Base-by-base conservation (phyloP, 2,888 invertebrate species). In the Drosophila stalkeri region DNA sequence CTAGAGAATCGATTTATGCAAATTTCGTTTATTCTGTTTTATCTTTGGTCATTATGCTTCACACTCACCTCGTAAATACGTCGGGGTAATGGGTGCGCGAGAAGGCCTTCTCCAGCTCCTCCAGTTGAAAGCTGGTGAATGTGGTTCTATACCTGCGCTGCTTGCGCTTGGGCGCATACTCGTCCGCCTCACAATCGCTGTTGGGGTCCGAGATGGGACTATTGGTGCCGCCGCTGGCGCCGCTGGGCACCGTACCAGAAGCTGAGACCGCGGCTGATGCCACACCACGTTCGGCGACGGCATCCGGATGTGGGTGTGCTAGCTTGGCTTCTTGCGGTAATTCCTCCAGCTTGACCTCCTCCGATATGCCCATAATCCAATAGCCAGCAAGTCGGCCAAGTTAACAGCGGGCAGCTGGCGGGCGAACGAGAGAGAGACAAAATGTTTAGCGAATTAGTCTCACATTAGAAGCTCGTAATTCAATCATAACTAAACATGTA, bases 61-160 rank as follows among this genome's bases (percentile, higher is more conserved):
- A 66, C 85, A 82, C 94, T 94, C 91, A 97, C 98, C 98, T 97
- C 49, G 99, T 99, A 94, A 99, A 99, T 3, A 99, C 99, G 93
- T 99, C 99, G 41, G 99, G 99, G 93, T 99, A 99, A 93, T 99
- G 99, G 16, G 99, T 99, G 92, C 98, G 96, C 3, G 98, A 97
- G 94, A 99, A 99, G 0, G 99, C 98, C 92, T 99, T 99, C 93
- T 99, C 99, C 86, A 99, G 93, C 93, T 99, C 99, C 92, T 99
- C 99, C 80, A 99, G 94, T 93, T 99, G 98, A 91, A 97, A 98
- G 91, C 97, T 97, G 52, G 98, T 98, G 93, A 98, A 98, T 37
- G 98, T 98, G n/a, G 98, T 98, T 78, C 98, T 94, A 92, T 98
- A 98, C 52, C 98, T 94, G 11, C 98, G 94, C 92, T 98, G 98